Evolutionary conservation across 1,140 invertebrate species (phyloP).

Genomic region (Lepidurus arcticus): DNA sequence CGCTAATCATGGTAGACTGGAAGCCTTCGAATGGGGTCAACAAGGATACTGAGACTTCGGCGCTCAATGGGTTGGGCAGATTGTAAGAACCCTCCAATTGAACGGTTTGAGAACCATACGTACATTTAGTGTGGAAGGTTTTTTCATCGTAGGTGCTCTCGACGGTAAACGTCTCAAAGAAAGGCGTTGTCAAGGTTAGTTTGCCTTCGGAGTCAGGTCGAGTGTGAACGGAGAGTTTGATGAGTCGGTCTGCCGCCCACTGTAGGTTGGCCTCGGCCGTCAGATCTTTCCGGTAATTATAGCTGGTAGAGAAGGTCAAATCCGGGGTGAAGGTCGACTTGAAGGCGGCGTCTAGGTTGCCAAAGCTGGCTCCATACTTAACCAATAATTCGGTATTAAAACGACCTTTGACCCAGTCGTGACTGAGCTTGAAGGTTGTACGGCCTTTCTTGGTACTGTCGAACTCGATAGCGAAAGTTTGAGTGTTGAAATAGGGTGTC

Average conservation of each 20-base stretch:
- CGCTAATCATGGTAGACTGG: slow-evolving; percentile 24
- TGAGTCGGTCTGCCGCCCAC: neutral
- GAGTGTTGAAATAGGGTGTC: slow-evolving; percentile 25
- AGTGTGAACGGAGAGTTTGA: slow-evolving; percentile 5
- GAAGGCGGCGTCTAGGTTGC: neutral
- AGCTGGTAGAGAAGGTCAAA: neutral
- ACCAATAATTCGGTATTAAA: neutral
- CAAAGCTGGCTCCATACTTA: neutral
- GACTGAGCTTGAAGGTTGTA: neutral
- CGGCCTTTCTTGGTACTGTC: slow-evolving; percentile 16
- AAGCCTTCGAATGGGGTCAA: slow-evolving; percentile 28
- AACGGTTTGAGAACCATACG: neutral
- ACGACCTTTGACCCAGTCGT: neutral
- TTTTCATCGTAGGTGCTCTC: neutral
- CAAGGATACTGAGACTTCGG: slow-evolving; percentile 23
- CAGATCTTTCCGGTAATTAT: slow-evolving; percentile 7
- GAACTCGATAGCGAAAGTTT: slow-evolving; percentile 22
- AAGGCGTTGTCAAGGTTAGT: neutral
- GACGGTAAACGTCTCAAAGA: neutral
- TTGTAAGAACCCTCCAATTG: neutral
- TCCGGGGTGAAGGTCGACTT: slow-evolving; percentile 12
- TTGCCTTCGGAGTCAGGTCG: neutral
- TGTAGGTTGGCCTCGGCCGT: neutral
- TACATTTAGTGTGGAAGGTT: neutral
- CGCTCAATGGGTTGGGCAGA: neutral